phyloP scores from a whole-genome alignment of 2,888 invertebrate genomes.

The Bombylius major region DNA sequence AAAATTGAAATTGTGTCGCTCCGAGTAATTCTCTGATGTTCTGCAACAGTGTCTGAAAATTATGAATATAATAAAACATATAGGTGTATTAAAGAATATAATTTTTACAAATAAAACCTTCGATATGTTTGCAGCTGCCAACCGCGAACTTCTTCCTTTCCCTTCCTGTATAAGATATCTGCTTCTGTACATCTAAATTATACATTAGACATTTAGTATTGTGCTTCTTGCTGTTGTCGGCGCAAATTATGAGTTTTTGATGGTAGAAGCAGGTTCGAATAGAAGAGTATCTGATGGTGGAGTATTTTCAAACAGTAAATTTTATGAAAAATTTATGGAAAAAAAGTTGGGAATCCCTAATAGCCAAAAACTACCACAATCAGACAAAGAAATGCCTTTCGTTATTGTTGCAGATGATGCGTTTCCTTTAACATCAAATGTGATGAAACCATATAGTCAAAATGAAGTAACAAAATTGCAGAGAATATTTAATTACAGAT shows the following conservation, averaged over 20 bases:
- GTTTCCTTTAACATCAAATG: neutral
- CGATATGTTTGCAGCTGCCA: too few species aligned
- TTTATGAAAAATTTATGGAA: neutral
- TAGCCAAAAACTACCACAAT: neutral
- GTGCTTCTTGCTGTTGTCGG: neutral
- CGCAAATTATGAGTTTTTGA: slow-evolving; percentile 1
- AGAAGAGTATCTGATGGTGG: neutral
- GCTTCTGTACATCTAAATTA: neutral
- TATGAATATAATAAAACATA: too few species aligned
- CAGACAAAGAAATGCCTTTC: neutral
- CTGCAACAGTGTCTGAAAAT: too few species aligned
- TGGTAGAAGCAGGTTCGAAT: neutral
- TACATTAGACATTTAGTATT: slow-evolving; percentile 2
- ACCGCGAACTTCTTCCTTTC: too few species aligned
- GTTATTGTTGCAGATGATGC: neutral
- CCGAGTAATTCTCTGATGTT: too few species aligned
- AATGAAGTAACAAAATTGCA: neutral
- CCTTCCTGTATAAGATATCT: too few species aligned
- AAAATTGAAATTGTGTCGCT: too few species aligned
- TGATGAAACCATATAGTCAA: neutral
- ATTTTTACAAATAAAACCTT: neutral
- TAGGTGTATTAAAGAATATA: too few species aligned
- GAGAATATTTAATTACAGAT: neutral
- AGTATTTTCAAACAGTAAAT: neutral
- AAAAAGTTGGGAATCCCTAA: neutral